phyloP scores from a whole-genome alignment of 1,140 invertebrate species.

The Apocrypta bakeri region DNA sequence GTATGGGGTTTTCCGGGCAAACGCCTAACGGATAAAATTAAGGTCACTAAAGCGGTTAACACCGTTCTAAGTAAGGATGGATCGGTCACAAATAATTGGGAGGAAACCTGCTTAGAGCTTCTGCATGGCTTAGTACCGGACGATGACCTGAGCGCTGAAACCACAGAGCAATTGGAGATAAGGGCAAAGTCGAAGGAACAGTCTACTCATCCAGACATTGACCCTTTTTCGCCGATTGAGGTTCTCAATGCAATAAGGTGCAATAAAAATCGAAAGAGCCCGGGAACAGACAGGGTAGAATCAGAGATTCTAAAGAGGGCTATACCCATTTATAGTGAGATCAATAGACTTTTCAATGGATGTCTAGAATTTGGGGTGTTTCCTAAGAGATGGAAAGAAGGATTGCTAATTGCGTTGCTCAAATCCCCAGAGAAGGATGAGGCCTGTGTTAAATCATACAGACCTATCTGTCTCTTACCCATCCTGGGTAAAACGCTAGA shows the following conservation, averaged over 20 bases:
- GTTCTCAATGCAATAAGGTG: neutral
- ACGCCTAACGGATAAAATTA: neutral
- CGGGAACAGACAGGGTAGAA: neutral
- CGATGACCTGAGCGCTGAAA: neutral
- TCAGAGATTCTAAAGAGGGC: neutral
- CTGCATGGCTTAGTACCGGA: neutral
- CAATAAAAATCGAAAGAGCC: neutral
- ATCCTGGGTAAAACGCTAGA: neutral
- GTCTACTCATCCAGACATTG: neutral
- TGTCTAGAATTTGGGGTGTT: neutral
- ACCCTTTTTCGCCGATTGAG: neutral
- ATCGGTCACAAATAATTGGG: neutral
- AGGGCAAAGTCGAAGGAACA: too few relatives aligned
- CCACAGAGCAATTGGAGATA: too few relatives aligned
- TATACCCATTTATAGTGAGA: neutral
- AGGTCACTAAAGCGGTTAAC: neutral
- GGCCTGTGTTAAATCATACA: neutral
- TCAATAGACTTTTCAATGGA: neutral
- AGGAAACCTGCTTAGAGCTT: neutral
- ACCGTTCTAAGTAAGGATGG: neutral
- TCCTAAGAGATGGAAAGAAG: constrained; percentile 10
- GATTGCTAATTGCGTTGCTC: neutral
- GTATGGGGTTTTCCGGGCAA: constrained; percentile 21
- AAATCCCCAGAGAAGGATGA: neutral
- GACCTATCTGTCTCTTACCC: neutral